Evolutionary conservation across 2,888 invertebrate genomes (phyloP).

Genomic region (Ophion obscuratus): DNA sequence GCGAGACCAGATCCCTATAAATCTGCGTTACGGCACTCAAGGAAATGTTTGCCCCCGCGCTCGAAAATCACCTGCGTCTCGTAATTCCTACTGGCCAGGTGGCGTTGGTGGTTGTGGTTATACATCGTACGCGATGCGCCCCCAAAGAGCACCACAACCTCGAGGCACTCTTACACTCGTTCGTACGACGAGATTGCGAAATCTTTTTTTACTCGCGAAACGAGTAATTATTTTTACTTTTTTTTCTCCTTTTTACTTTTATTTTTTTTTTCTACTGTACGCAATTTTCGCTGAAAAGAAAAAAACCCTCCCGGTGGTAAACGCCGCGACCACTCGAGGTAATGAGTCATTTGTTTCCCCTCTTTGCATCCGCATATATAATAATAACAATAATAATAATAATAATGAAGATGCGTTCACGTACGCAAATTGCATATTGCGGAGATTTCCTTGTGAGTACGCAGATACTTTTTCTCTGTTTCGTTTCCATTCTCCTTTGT

Average conservation of each 20-base stretch:
- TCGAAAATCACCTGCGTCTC: conserved; percentile 58
- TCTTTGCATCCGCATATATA: not conserved
- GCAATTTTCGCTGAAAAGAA: not conserved
- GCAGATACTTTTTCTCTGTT: not conserved
- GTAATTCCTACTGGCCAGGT: conserved; percentile 60
- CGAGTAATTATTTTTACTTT: not conserved
- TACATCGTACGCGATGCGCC: not conserved
- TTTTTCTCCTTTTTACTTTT: not conserved
- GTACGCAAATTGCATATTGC: conserved; percentile 15
- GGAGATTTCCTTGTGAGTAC: not conserved
- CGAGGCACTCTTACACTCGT: not conserved
- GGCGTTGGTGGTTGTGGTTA: not conserved
- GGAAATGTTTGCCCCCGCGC: conserved; percentile 10
- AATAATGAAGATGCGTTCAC: not conserved
- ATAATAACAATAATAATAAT: not conserved
- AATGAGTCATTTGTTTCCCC: conserved; percentile 21
- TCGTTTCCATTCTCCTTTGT: not conserved
- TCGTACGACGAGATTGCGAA: not conserved
- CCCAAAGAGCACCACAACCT: conserved; percentile 1
- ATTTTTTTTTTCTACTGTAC: not conserved
- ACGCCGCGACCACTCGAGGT: conserved; percentile 12
- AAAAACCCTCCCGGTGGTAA: not conserved
- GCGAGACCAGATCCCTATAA: not conserved
- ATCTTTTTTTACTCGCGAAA: conserved; percentile 18
- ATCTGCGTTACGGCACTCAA: not conserved